These are phyloP conservation scores for Ceratosolen solmsi DNA, from an alignment of 1,140 invertebrate genomes.

Conservation along the genomic window DNA sequence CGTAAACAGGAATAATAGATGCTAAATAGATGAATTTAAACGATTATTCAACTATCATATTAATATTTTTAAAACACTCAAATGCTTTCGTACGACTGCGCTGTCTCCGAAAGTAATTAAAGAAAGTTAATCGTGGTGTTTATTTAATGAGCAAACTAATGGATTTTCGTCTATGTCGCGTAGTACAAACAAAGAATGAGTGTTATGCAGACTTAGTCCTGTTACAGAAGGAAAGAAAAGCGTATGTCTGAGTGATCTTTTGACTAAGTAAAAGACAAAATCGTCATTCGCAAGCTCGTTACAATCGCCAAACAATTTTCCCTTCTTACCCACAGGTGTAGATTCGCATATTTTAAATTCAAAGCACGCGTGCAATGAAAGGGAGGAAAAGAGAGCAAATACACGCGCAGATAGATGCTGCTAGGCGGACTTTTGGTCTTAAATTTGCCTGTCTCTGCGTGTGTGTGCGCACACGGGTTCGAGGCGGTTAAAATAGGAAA, in stretches of 20 bases:
- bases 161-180: too few species aligned
- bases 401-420: background rate
- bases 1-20: too few species aligned
- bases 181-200: background rate
- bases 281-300: conserved; percentile 9
- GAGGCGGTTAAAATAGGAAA: background rate
- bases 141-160: too few species aligned
- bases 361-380: background rate
- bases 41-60: too few species aligned
- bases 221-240: background rate
- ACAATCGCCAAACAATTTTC: background rate
- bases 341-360: background rate
- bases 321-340: background rate
- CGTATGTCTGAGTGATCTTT: background rate
- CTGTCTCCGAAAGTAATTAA: too few species aligned
- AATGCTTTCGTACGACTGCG: too few species aligned
- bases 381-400: background rate
- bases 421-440: background rate
- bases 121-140: too few species aligned
- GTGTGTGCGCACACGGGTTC: background rate
- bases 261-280: background rate
- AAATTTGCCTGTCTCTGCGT: too few species aligned
- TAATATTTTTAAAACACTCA: too few species aligned
- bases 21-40: too few species aligned
- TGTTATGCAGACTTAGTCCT: background rate